A percentile compares a stretch with the other conserved stretches of the same genome.
phyloP scores from a whole-genome alignment of 2,113 vertebrate species.

The Plecotus auritus region DNA sequence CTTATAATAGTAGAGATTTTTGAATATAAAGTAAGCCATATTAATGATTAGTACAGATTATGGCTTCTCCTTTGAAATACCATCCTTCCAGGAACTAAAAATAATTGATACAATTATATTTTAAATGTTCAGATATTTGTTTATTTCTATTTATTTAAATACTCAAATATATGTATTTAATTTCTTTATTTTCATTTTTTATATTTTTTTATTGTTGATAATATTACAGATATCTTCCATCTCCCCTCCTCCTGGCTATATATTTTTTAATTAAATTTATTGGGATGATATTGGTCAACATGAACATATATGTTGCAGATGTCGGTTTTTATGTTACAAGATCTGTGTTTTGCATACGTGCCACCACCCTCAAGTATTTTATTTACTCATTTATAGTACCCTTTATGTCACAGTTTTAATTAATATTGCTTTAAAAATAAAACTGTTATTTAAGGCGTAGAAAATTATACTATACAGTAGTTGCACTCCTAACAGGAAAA shows the following conservation, averaged over 20 bases:
- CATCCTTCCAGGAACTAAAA: neutral
- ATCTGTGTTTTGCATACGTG: no score
- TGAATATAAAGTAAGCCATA: neutral
- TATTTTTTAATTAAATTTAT: no score
- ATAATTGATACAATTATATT: neutral
- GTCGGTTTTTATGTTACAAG: no score
- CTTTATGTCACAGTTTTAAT: neutral
- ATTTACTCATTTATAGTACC: neutral
- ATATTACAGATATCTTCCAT: no score
- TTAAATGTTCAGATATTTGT: neutral
- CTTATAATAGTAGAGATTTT: neutral
- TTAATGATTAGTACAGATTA: neutral
- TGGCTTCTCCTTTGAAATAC: neutral
- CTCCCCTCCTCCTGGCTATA: no score
- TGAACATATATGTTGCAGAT: no score
- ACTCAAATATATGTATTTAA: neutral
- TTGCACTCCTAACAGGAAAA: neutral
- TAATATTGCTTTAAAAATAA: neutral
- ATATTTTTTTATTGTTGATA: no score
- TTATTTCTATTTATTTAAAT: neutral
- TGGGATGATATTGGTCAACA: no score
- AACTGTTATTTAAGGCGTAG: neutral
- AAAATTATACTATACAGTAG: neutral
- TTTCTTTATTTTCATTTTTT: no score
- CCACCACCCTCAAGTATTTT: neutral